These are phyloP conservation scores for Leptura quadrifasciata DNA, from an alignment of 2,888 invertebrate species.

Conservation along the genomic window DNA sequence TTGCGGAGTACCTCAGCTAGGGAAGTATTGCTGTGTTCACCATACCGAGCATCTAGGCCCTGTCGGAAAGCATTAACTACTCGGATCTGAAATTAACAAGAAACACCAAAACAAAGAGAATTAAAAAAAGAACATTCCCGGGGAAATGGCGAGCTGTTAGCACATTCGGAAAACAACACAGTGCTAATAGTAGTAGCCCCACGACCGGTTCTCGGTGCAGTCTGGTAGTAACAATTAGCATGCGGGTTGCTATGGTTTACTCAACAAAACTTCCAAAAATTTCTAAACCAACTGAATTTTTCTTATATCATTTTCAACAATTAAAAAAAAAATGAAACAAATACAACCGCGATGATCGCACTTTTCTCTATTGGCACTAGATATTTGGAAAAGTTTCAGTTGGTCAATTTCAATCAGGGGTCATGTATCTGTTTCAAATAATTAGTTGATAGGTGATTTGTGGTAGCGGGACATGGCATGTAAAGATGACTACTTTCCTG, in stretches of 20 bases:
- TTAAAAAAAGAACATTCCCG: constrained; percentile 73
- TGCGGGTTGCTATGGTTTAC: constrained; percentile 37
- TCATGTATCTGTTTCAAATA: constrained; percentile 18
- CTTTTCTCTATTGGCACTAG: neutral
- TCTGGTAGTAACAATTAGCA: constrained; percentile 46
- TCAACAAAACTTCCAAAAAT: constrained; percentile 13
- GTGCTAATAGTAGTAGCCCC: constrained; percentile 58
- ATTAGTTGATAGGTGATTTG: constrained; percentile 19
- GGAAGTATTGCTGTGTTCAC: constrained; percentile 94
- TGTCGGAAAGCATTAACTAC: constrained; percentile 99
- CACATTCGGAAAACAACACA: constrained; percentile 69
- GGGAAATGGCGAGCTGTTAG: constrained; percentile 71
- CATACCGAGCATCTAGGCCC: constrained; percentile 96
- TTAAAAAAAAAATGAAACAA: no score
- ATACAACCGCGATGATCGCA: neutral
- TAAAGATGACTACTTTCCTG: constrained; percentile 28
- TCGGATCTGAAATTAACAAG: constrained; percentile 91
- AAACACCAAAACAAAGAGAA: constrained; percentile 75
- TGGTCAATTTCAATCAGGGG: constrained; percentile 17
- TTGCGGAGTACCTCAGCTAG: constrained; percentile 95
- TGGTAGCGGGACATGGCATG: constrained; percentile 16
- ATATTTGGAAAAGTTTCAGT: constrained; percentile 35
- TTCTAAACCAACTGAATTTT: constrained; percentile 36
- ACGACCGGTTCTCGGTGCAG: constrained; percentile 60
- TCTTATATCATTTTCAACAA: neutral